A percentile compares a stretch with the other conserved stretches of the same genome.
phyloP scores from a whole-genome alignment of 92 coral and sea anemone genomes.

The Hydrozoanthus gracilis region DNA sequence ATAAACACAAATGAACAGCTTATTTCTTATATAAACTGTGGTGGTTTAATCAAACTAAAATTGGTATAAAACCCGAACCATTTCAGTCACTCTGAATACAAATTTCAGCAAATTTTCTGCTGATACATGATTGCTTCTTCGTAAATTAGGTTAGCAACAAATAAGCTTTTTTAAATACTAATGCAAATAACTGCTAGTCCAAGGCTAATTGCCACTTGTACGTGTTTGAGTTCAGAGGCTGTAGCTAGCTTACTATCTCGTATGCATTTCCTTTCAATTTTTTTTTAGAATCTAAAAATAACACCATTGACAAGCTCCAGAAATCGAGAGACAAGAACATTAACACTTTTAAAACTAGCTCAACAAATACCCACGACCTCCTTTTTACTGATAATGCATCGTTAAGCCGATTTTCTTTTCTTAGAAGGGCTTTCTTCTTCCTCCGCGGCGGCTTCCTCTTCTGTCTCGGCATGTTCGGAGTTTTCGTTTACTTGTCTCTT shows the following conservation, averaged over 20 bases:
- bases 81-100: background rate
- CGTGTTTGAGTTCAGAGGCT: background rate
- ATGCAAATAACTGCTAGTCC: background rate
- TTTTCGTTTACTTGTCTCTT: conserved; percentile 22
- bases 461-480: conserved; percentile 10
- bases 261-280: background rate
- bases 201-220: background rate
- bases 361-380: conserved; percentile 23
- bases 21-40: background rate
- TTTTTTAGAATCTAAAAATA: conserved; percentile 7
- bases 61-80: background rate
- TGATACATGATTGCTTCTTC: background rate
- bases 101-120: background rate
- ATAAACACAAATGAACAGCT: background rate
- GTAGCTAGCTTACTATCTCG: too few relatives aligned
- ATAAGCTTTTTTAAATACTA: background rate
- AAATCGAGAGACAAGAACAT: background rate
- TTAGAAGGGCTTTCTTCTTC: conserved; percentile 77
- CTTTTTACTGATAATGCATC: background rate
- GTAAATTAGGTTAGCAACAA: background rate
- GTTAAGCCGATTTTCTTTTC: conserved; percentile 67
- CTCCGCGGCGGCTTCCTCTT: conserved; percentile 51
- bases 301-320: conserved; percentile 21
- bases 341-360: background rate
- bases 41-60: background rate